Conservation (phyloP, 2,797 vertebrate genomes). For the Megalops cyprinoides region DNA sequence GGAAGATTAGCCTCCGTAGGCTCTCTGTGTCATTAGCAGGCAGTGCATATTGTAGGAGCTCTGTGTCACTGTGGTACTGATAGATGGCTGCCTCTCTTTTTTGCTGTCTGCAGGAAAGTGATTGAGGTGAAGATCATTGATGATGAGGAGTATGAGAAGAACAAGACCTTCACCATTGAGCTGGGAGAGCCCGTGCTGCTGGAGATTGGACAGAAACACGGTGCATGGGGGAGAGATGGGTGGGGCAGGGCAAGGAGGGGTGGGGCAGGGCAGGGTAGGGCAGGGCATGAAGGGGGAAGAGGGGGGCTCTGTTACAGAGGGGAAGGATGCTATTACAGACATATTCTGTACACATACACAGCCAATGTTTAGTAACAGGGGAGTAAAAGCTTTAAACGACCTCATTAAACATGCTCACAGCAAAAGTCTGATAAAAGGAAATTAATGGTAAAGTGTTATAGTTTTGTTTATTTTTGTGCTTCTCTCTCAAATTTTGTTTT, state of each 20-base stretch:
- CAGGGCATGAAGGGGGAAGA: not conserved
- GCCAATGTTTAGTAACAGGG: no score
- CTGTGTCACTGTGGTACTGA: not conserved
- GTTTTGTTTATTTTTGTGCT: no score
- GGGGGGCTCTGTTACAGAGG: no score
- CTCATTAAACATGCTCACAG: no score
- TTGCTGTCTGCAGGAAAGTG: constrained; percentile 71
- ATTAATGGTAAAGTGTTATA: no score
- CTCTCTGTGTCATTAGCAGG: constrained; percentile 1
- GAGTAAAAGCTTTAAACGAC: no score
- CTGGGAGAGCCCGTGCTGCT: constrained; percentile 78
- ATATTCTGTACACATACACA: no score
- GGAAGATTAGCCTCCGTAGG: not conserved
- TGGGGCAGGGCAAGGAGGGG: constrained; percentile 4
- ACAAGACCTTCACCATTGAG: constrained; percentile 81
- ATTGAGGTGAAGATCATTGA: constrained; percentile 86
- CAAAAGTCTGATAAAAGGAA: no score
- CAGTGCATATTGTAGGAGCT: not conserved
- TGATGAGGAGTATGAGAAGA: constrained; percentile 87
- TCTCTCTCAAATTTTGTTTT: no score
- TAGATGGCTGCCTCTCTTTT: not conserved
- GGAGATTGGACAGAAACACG: constrained; percentile 79
- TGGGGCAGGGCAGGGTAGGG: not conserved
- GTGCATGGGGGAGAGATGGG: constrained; percentile 46
- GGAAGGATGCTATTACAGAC: no score